Evolutionary conservation across 2,113 vertebrate genomes (phyloP).

Genomic region (Stegastes partitus): DNA sequence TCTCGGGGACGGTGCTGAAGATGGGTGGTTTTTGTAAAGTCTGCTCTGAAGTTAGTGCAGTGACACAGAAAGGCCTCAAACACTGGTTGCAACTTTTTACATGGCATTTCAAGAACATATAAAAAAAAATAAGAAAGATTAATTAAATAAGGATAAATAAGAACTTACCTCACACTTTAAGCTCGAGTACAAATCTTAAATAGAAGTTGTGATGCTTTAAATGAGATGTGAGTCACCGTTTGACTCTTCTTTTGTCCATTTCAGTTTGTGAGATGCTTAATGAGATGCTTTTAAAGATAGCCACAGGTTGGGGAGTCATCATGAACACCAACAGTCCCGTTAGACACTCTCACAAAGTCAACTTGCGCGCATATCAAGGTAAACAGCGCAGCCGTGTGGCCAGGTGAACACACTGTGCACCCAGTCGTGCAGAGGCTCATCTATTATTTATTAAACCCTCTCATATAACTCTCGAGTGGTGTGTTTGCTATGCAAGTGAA

Average conservation of each 20-base stretch:
- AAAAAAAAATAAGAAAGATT: not conserved
- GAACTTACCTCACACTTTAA: not conserved
- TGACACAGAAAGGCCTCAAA: not conserved
- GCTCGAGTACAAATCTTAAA: not conserved
- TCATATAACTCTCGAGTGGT: slow-evolving; percentile 28
- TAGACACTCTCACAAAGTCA: not conserved
- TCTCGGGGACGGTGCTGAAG: not conserved
- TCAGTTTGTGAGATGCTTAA: not conserved
- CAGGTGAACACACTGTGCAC: not conserved
- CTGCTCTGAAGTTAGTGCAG: not conserved
- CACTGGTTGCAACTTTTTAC: not conserved
- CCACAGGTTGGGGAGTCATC: slow-evolving; percentile 15
- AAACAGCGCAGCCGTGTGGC: slow-evolving; percentile 62
- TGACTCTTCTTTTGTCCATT: not conserved
- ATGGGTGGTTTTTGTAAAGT: not conserved
- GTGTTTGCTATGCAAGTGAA: slow-evolving; percentile 4
- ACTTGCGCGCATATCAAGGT: not conserved
- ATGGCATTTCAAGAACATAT: not conserved
- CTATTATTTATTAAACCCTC: slow-evolving; percentile 42
- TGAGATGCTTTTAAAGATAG: not conserved
- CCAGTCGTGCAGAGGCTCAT: not conserved
- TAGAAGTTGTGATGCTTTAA: not conserved
- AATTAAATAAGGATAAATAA: not conserved
- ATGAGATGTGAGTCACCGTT: too few species aligned
- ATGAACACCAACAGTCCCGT: not conserved